Base-by-base conservation (phyloP, 1,140 invertebrate species). In the Limonius californicus region DNA sequence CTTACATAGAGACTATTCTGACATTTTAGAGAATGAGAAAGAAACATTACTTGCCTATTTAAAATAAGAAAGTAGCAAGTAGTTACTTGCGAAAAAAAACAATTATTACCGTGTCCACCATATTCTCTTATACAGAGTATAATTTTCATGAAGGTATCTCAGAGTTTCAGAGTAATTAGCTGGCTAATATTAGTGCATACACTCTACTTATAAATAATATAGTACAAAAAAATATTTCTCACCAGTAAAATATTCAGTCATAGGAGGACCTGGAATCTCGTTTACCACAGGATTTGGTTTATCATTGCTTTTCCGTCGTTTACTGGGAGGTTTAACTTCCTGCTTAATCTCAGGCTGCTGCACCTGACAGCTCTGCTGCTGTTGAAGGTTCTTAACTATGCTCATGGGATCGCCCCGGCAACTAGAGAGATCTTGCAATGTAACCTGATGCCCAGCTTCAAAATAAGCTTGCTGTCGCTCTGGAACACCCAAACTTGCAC, bases 391-490 rank as follows among this genome's bases (percentile, higher is more conserved):
- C 75, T 89, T 89, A 14, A 88, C 86, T 69, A 88, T 85, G 74
- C 82, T 87, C 85, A 88, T 89, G 4, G 87, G 85, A 69, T 89
- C 87, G 18, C 86, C 86, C 50, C 87, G 76, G 74, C 86, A 88
- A 70, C 86, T 85, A 27, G 83, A 87, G 18, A 88, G 76, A 76
- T 88, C 85, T 76, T 88, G 87, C 64, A 88, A 74, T 18, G 82
- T 82, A 53, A 88, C 82, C 74, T 81, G 79, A 30, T 75, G 73
- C 66, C 71, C 77, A 0, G 80, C 71, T 59, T 85, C 83, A 61
- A 84, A 85, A 65, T 84, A 85, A 7, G 76, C 66, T 68, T 82
- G 82, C 62, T 82, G 77, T 32, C 76, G 39, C 11, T 69, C 67
- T 4, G 62, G 57, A 39, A 71, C 63, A 27, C 58, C 60, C 50